A percentile compares a stretch with the other conserved stretches of the same genome.
phyloP scores from a whole-genome alignment of 2,888 invertebrate species.

The Parelbella ahira region DNA sequence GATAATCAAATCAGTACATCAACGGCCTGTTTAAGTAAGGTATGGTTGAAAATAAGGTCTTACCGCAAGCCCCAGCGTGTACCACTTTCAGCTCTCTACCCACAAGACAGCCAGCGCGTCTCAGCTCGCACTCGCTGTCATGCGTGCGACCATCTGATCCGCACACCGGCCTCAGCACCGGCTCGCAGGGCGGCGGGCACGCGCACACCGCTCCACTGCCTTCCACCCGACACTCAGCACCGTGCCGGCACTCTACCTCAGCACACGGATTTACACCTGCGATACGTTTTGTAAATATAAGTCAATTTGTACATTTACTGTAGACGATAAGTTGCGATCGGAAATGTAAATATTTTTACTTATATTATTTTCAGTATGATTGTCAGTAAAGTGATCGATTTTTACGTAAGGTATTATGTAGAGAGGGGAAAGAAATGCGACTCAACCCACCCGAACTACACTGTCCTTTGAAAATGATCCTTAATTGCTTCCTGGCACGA shows the following conservation, averaged over 20 bases:
- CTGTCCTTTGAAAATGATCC: constrained; percentile 90
- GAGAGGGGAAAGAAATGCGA: neutral
- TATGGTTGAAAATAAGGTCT: constrained; percentile 21
- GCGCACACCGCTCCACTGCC: constrained; percentile 86
- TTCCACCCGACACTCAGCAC: constrained; percentile 92
- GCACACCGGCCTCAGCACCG: constrained; percentile 90
- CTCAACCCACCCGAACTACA: constrained; percentile 90
- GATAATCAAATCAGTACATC: too few relatives aligned
- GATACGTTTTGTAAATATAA: too few relatives aligned
- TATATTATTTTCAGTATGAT: too few relatives aligned
- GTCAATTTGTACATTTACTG: too few relatives aligned
- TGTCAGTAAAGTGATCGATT: too few relatives aligned
- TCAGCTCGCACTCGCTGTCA: constrained; percentile 90
- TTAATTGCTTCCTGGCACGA: constrained; percentile 85
- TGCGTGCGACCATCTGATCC: constrained; percentile 92
- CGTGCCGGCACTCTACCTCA: constrained; percentile 87
- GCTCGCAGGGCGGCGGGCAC: constrained; percentile 90
- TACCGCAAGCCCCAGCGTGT: constrained; percentile 75
- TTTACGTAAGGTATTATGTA: too few relatives aligned
- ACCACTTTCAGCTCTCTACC: constrained; percentile 67
- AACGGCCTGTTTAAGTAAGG: too few relatives aligned
- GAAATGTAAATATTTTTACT: too few relatives aligned
- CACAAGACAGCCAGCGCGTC: constrained; percentile 84
- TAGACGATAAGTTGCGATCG: too few relatives aligned
- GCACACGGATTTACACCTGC: constrained; percentile 93